phyloP scores from a whole-genome alignment of 2,888 invertebrate genomes.

The Dynastes tityus region DNA sequence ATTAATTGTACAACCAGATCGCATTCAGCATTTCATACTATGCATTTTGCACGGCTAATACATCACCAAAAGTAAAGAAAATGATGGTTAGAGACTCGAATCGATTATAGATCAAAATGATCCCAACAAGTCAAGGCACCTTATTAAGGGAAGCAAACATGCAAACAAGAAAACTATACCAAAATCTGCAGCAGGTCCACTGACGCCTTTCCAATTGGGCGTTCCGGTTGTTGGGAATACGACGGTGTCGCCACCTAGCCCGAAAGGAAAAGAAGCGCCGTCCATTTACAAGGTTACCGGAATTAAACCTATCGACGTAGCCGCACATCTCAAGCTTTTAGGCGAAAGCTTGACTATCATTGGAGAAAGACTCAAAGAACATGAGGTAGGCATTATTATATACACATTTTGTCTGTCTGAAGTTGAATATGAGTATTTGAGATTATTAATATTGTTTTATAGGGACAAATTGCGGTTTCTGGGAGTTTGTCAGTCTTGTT shows the following conservation, averaged over 20 bases:
- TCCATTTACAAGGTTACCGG: conserved; percentile 78
- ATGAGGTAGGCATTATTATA: conserved; percentile 76
- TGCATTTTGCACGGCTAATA: background rate
- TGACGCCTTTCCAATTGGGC: conserved; percentile 65
- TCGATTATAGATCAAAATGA: conserved; percentile 49
- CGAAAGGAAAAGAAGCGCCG: conserved; percentile 64
- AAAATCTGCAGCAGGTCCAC: conserved; percentile 47
- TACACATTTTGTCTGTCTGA: background rate
- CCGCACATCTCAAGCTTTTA: conserved; percentile 91
- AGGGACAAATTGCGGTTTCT: conserved; percentile 96
- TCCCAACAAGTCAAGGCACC: conserved; percentile 43
- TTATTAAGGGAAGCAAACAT: conserved; percentile 48
- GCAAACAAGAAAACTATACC: conserved; percentile 48
- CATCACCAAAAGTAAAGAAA: conserved; percentile 16
- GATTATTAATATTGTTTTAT: conserved; percentile 59
- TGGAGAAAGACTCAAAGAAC: conserved; percentile 93
- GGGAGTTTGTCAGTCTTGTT: conserved; percentile 94
- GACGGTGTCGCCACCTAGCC: conserved; percentile 67
- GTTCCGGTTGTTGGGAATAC: conserved; percentile 64
- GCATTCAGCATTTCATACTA: no score
- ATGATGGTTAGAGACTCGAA: conserved; percentile 21
- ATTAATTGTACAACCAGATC: no score
- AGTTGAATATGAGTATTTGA: background rate
- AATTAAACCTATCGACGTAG: conserved; percentile 90
- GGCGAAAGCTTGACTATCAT: conserved; percentile 96